Evolutionary conservation across 2,113 vertebrate genomes (phyloP), one percentile per base, ranked within the genome.

Genomic region (Acinonyx jubatus): DNA sequence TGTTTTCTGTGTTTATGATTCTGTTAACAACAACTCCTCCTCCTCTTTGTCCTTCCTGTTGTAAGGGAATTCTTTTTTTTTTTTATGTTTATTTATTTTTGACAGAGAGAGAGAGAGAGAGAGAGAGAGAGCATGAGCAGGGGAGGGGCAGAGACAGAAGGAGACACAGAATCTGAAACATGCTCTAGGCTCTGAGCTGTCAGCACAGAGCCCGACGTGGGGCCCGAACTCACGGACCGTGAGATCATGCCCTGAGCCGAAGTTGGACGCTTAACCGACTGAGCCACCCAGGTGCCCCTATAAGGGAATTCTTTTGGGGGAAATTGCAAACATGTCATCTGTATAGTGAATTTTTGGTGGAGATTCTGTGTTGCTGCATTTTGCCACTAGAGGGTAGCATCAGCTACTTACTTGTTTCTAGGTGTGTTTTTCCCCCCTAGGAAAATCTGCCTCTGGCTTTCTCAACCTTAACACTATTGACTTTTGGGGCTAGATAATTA

Each of bases 331-430:
- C 1, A 25, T 91, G 52, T 68, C 36, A 36, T 61, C 16, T 45
- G 5, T 19, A 6, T 1, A 79, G 48, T 16, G 12, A 48, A 7
- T 55, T 74, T 83, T 66, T 23, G 83, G 23, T 79, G 48, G 61
- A 14, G 65, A 25, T 3, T 50, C 68, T 89, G 13, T 93, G 25
- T 18, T 91, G 45, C 80, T 86, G 16, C 25, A 1, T 93, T 79
- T 63, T 25, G 78, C 89, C 98, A 93, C 81, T 86, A 98, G 98
- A 79, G 91, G 97, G 97, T 3, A 14, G 25, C 38, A 76, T 41
- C 31, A n/a, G 19, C 36, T 25, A 3, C 38, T 76, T 73, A 48
- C 89, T 69, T 33, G 4, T 76, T 80, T 68, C 48, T 61, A 82
- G 78, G 2, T 66, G 21, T 11, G 0, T 63, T 27, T 11, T n/a